phyloP scores from a whole-genome alignment of 2,113 vertebrate species.

The Acanthisitta chloris region DNA sequence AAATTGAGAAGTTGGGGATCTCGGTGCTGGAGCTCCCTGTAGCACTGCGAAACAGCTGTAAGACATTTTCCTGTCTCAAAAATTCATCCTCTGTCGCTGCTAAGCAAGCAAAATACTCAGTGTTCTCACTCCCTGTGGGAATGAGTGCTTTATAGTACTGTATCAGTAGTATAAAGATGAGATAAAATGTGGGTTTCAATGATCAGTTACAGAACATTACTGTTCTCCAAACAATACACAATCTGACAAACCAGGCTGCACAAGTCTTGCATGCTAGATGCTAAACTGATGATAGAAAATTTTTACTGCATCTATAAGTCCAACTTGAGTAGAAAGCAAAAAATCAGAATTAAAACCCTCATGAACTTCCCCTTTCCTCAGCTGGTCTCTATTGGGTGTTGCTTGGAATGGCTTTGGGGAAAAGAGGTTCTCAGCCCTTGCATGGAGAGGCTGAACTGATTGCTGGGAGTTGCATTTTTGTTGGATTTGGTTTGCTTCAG shows the following conservation, averaged over 20 bases:
- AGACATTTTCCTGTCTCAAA: neutral
- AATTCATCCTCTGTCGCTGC: neutral
- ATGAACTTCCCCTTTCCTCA: neutral
- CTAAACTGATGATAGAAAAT: neutral
- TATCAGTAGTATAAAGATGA: neutral
- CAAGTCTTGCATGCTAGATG: neutral
- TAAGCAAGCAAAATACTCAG: neutral
- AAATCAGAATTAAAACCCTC: neutral
- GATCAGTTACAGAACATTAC: neutral
- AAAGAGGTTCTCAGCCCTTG: neutral
- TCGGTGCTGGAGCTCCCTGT: neutral
- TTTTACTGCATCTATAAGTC: neutral
- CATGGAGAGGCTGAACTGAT: neutral
- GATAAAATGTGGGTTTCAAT: neutral
- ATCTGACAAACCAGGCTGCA: neutral
- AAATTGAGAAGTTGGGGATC: neutral
- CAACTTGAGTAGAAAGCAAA: neutral
- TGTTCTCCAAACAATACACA: neutral
- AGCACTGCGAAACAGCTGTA: neutral
- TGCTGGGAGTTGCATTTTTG: neutral
- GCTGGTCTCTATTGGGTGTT: neutral
- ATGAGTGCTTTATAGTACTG: neutral
- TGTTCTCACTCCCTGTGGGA: fast-evolving
- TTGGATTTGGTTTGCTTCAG: neutral
- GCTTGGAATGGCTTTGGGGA: neutral